These are phyloP conservation scores for Aegithalos caudatus DNA, from an alignment of 2,113 vertebrate species.

Conservation along the genomic window DNA sequence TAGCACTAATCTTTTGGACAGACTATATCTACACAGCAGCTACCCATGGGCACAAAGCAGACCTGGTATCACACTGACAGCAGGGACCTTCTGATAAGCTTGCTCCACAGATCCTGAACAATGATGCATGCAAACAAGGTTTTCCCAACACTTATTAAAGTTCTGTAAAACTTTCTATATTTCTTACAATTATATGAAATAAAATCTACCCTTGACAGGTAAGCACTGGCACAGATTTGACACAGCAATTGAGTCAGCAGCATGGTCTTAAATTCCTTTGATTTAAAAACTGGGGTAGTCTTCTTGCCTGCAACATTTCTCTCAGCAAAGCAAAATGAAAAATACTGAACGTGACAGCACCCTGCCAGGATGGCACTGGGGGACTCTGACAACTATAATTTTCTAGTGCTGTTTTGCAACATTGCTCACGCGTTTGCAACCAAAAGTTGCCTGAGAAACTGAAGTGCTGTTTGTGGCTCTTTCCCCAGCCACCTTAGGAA, in stretches of 20 bases:
- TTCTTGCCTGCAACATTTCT: neutral
- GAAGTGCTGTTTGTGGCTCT: neutral
- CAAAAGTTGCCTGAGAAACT: neutral
- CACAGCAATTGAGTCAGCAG: neutral
- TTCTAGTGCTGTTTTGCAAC: neutral
- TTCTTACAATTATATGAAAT: neutral
- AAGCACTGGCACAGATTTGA: neutral
- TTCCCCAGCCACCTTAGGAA: neutral
- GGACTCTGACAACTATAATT: neutral
- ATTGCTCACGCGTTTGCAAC: neutral
- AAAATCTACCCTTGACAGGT: neutral
- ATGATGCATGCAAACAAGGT: neutral
- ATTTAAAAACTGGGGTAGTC: neutral
- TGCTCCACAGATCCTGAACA: neutral
- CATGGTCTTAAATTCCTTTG: neutral
- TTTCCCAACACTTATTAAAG: neutral
- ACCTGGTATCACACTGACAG: neutral
- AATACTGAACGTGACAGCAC: neutral
- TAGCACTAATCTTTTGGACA: neutral
- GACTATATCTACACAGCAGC: neutral
- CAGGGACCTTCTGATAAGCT: neutral
- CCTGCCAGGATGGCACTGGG: neutral
- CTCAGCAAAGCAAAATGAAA: neutral
- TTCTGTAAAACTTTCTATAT: neutral
- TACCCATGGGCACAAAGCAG: rapidly evolving